Conservation (phyloP, 2,888 invertebrate genomes). For the Leptodirus hochenwartii region DNA sequence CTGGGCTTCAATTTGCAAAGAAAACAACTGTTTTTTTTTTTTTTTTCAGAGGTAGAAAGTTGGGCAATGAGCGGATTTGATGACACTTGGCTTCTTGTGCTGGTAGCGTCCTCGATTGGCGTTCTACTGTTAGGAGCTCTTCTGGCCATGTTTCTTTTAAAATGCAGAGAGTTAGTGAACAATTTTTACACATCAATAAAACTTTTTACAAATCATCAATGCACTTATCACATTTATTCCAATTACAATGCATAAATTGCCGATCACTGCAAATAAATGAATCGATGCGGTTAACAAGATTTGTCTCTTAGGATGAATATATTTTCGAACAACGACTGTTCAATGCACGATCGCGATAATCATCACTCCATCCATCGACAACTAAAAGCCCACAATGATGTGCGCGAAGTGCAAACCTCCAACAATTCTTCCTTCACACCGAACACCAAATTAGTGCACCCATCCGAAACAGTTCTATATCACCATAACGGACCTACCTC, state of each 20-base stretch:
- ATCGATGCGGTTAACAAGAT: no score
- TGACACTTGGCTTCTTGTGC: slow-evolving; percentile 66
- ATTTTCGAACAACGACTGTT: slow-evolving; percentile 36
- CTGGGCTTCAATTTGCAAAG: neutral
- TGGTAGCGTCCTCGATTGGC: slow-evolving; percentile 63
- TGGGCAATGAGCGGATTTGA: slow-evolving; percentile 44
- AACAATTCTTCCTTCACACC: no score
- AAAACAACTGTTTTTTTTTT: slow-evolving; percentile 1
- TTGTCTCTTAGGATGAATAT: slow-evolving; percentile 37
- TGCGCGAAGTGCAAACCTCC: slow-evolving; percentile 11
- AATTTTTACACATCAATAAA: slow-evolving; percentile 3
- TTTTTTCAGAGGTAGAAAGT: slow-evolving; percentile 29
- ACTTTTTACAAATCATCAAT: neutral
- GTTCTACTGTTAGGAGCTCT: slow-evolving; percentile 63
- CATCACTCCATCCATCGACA: slow-evolving; percentile 23
- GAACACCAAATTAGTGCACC: slow-evolving; percentile 22
- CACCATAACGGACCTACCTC: slow-evolving; percentile 15
- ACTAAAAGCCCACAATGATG: slow-evolving; percentile 22
- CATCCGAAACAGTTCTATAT: slow-evolving; percentile 22
- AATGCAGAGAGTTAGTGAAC: slow-evolving; percentile 63
- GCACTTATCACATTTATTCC: no score
- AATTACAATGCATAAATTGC: no score
- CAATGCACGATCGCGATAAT: slow-evolving; percentile 22
- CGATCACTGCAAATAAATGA: no score
- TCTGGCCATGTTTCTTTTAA: slow-evolving; percentile 57